A percentile compares a stretch with the other conserved stretches of the same genome.
Evolutionary conservation across 2,113 vertebrate species (phyloP).

Genomic region (Pluvialis apricaria): DNA sequence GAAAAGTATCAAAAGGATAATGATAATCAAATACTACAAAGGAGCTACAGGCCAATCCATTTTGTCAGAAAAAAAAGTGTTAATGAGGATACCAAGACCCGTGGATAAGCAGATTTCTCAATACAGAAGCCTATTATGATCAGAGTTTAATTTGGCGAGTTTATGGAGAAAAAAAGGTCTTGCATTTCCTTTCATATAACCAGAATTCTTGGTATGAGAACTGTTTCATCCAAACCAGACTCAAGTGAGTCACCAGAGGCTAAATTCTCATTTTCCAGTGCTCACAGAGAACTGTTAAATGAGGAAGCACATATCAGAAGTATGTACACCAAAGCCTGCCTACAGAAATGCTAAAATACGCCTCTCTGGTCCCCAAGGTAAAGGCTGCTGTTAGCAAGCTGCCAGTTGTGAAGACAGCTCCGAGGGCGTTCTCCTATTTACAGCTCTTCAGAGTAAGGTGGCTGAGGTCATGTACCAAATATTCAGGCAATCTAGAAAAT

Average conservation of each 20-base stretch:
- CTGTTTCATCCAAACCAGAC: not conserved
- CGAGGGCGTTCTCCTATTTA: slow-evolving; percentile 20
- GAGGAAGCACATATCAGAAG: not conserved
- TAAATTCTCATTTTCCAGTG: not conserved
- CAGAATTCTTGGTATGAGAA: not conserved
- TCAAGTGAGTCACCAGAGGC: not conserved
- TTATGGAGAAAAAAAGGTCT: not conserved
- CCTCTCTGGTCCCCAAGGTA: not conserved
- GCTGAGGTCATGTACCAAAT: not conserved
- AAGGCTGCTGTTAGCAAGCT: not conserved
- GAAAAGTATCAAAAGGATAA: not conserved
- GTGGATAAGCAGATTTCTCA: not conserved
- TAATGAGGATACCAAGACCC: not conserved
- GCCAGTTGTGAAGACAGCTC: not conserved
- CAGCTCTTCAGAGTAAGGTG: not conserved
- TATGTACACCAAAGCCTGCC: not conserved
- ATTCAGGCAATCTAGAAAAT: not conserved
- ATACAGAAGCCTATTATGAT: not conserved
- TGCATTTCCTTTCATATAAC: not conserved
- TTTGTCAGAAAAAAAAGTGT: not conserved
- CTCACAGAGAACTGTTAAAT: not conserved
- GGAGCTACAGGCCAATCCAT: not conserved
- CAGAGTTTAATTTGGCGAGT: not conserved
- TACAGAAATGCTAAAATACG: not conserved
- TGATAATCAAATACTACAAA: not conserved